Evolutionary conservation across 2,888 invertebrate genomes (phyloP).

Genomic region (Gastrophysa polygoni): DNA sequence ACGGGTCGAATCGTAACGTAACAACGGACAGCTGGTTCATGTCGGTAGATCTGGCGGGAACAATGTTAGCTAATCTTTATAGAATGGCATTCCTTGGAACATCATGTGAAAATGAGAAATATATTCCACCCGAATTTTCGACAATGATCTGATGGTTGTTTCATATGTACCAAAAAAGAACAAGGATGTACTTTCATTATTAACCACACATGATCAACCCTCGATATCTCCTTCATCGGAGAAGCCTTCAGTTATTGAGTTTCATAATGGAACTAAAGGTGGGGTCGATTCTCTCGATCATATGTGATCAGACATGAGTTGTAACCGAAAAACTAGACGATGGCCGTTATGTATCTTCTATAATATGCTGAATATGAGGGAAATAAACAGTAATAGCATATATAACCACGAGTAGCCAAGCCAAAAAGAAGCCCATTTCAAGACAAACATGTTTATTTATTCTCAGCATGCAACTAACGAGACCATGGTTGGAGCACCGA

Average conservation of each 20-base stretch:
- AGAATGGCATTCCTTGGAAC: slow-evolving; percentile 48
- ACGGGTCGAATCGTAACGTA: slow-evolving; percentile 40
- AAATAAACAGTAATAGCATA: background rate
- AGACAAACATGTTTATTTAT: background rate
- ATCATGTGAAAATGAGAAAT: slow-evolving; percentile 46
- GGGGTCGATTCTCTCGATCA: too few relatives aligned
- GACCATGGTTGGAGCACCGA: too few relatives aligned
- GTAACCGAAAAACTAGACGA: too few relatives aligned
- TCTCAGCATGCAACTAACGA: too few relatives aligned
- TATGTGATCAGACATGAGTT: too few relatives aligned
- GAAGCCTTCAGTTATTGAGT: background rate
- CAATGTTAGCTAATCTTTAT: slow-evolving; percentile 46
- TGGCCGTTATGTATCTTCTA: too few relatives aligned
- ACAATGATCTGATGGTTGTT: slow-evolving; percentile 4
- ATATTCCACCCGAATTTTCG: slow-evolving; percentile 46
- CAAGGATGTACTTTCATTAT: slow-evolving; percentile 21
- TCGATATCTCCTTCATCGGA: background rate
- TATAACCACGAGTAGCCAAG: background rate
- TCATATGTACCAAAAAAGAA: slow-evolving; percentile 13
- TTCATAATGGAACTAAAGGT: too few relatives aligned
- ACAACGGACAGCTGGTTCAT: slow-evolving; percentile 52
- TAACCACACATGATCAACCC: slow-evolving; percentile 14
- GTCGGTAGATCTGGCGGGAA: slow-evolving; percentile 44
- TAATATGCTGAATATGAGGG: background rate
- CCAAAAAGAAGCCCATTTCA: background rate